Base-by-base conservation (phyloP, 2,888 invertebrate species). In the Sisyra nigra region DNA sequence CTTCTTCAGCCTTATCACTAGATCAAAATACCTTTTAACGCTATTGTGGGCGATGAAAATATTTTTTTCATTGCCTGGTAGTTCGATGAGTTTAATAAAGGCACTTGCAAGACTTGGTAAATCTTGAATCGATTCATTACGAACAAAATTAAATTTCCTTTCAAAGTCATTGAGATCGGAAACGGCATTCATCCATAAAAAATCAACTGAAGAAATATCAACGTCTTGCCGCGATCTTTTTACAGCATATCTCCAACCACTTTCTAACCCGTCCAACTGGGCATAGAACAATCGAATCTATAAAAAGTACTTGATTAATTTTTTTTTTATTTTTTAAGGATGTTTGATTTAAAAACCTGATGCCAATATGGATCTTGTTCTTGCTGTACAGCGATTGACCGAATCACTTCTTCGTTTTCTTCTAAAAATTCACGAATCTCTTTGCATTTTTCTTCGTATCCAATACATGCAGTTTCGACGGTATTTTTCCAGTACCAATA, bases 31-130 rank as follows among this genome's bases (percentile, higher is more conserved):
- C 74, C 69, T 68, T 54, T 74, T 80, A 60, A 84, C 88, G 3
- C 84, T 80, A 54, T 82, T 84, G 56, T 92, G 91, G 0, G 84
- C 78, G 13, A 85, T 69, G 48, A 74, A 80, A 24, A 91, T 68
- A 61, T 69, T 68, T 49, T 65, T 55, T 57, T 58, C 56, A 51
- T 41, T 56, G 55, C 68, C 48, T 3, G 48, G 49, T 2, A 30
- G 31, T 2, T 33, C 19, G 3, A 14, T 34, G 34, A 41, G 15
- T 34, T 18, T 31, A n/a, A 31, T 41, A 6, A 19, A 34, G 4
- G 34, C 34, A 14, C 10, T 19, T n/a, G 41, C 33, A 7, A 41
- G 24, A 34, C 19, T 17, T 30, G 31, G 14, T 31, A 30, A 14
- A 37, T 11, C 14, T 48, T 45, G 45, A 67, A 54, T 47, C 54